A percentile compares a stretch with the other conserved stretches of the same genome.
Evolutionary conservation across 2,113 vertebrate genomes (phyloP).

Genomic region (Peromyscus leucopus): DNA sequence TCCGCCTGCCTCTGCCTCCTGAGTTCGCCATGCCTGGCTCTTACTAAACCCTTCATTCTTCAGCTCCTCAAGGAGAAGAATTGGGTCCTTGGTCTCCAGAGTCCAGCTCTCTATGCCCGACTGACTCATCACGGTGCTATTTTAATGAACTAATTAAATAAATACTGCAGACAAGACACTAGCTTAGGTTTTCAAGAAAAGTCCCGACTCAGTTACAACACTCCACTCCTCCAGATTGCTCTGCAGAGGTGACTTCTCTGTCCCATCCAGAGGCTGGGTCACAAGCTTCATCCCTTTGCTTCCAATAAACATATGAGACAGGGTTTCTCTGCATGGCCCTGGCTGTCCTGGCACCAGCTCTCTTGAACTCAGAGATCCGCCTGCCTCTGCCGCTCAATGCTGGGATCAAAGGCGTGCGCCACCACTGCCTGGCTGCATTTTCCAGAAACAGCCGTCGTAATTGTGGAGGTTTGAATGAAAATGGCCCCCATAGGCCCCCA

Average conservation of each 20-base stretch:
- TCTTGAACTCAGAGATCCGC: not conserved
- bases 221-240: not conserved
- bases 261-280: not conserved
- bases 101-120: not conserved
- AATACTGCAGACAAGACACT: not conserved
- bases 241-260: slow-evolving; percentile 3
- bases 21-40: too few species aligned
- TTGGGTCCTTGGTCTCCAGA: not conserved
- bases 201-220: not conserved
- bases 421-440: not conserved
- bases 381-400: not conserved
- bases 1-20: too few species aligned
- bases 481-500: not conserved
- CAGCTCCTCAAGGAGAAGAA: slow-evolving; percentile 6
- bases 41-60: not conserved
- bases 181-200: slow-evolving; percentile 50
- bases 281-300: not conserved
- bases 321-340: too few species aligned
- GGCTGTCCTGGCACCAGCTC: too few species aligned
- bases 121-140: not conserved
- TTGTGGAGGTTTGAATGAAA: not conserved
- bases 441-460: not conserved
- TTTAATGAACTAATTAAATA: slow-evolving; percentile 9
- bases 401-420: not conserved
- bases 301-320: not conserved